These are phyloP conservation scores for Mirza zaza DNA, from an alignment of 2,113 vertebrate genomes.

Conservation along the genomic window DNA sequence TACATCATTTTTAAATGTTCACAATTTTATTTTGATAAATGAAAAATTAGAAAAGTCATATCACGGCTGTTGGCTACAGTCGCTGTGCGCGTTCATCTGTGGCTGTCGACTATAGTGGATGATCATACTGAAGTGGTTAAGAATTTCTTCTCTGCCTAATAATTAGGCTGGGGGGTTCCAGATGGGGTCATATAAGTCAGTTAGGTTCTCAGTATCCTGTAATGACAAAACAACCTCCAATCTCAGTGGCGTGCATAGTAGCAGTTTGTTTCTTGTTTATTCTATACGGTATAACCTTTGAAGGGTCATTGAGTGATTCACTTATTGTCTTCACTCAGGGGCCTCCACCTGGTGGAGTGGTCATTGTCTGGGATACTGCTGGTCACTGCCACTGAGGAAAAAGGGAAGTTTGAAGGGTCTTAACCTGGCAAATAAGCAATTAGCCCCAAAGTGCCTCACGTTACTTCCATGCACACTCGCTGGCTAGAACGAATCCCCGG, in stretches of 20 bases:
- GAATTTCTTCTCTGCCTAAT: neutral
- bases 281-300: neutral
- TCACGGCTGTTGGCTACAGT: no score
- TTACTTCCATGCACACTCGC: neutral
- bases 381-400: neutral
- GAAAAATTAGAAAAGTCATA: no score
- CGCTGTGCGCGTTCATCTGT: no score
- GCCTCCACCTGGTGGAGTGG: neutral
- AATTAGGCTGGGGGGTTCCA: neutral
- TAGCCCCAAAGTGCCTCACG: neutral
- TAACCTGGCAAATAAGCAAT: neutral
- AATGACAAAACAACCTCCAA: neutral
- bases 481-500: neutral
- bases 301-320: accelerated
- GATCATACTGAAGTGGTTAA: no score
- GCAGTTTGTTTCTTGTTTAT: neutral
- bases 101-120: no score
- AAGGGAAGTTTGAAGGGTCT: neutral
- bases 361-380: neutral
- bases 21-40: no score
- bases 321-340: neutral
- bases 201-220: neutral
- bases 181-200: neutral
- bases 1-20: no score
- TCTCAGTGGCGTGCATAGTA: neutral